These are phyloP conservation scores for Clarias platycephalus DNA, from an alignment of 2,797 vertebrate genomes.

Conservation along the genomic window DNA sequence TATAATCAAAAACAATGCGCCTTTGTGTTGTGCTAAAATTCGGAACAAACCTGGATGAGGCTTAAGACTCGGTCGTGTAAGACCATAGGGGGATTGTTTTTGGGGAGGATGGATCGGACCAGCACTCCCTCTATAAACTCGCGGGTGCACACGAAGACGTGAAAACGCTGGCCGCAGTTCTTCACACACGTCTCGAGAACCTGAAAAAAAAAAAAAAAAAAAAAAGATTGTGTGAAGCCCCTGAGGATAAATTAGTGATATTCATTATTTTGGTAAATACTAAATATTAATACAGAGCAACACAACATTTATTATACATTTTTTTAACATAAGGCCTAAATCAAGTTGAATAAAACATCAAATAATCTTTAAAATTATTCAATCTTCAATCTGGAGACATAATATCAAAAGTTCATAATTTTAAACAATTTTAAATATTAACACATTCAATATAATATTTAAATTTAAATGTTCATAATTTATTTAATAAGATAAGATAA, in stretches of 20 bases:
- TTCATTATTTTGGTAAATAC: not conserved
- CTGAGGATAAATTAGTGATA: not conserved
- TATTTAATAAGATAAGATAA: not conserved
- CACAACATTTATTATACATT: not conserved
- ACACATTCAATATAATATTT: not conserved
- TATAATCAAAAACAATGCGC: not conserved
- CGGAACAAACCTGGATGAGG: constrained; percentile 87
- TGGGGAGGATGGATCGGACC: constrained; percentile 90
- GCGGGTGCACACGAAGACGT: constrained; percentile 84
- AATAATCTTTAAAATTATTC: not conserved
- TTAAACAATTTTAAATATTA: not conserved
- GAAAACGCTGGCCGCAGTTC: constrained; percentile 96
- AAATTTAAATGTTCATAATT: not conserved
- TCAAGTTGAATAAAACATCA: not conserved
- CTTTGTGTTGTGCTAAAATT: not conserved
- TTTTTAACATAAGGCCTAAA: too few species aligned
- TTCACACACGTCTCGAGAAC: constrained; percentile 95
- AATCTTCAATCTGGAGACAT: not conserved
- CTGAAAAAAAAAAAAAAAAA: constrained; percentile 63
- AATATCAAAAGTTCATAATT: not conserved
- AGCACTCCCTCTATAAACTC: constrained; percentile 94
- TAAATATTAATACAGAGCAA: not conserved
- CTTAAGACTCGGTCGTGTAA: constrained; percentile 91
- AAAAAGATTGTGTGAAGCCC: not conserved
- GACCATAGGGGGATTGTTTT: constrained; percentile 87